Percentiles rank a stretch among this genome's conserved stretches.
Conservation (phyloP, 2,888 invertebrate genomes). For the Drosophila lutescens region DNA sequence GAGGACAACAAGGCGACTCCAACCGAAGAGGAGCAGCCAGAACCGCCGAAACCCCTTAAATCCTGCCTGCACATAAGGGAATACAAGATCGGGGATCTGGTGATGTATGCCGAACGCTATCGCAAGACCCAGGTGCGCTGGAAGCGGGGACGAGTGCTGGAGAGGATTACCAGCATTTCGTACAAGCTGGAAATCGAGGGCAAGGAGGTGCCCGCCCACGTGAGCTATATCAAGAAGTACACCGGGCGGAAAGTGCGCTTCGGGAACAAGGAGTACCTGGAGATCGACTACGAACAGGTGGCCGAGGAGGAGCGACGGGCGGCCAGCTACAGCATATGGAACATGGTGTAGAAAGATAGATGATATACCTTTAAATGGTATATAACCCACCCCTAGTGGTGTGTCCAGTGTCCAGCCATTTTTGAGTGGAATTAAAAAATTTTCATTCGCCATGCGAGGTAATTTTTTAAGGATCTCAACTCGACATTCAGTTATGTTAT, state of each 20-base stretch:
- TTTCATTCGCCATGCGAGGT: constrained; percentile 8
- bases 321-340: constrained; percentile 83
- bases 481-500: constrained; percentile 75
- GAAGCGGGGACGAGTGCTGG: constrained; percentile 81
- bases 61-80: constrained; percentile 81
- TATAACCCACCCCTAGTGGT: constrained; percentile 34
- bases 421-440: constrained; percentile 77
- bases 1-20: constrained; percentile 51
- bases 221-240: constrained; percentile 83
- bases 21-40: constrained; percentile 32
- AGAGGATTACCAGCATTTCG: constrained; percentile 83
- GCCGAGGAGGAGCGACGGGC: constrained; percentile 81
- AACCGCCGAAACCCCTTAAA: constrained; percentile 68
- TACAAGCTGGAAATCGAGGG: constrained; percentile 83
- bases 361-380: too few species aligned
- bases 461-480: constrained; percentile 81
- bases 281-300: constrained; percentile 84
- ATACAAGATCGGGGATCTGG: constrained; percentile 81
- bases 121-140: constrained; percentile 82
- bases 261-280: constrained; percentile 83
- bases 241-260: constrained; percentile 83
- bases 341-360: constrained; percentile 69
- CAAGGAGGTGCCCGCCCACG: constrained; percentile 82
- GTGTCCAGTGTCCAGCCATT: constrained; percentile 38
- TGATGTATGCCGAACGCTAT: constrained; percentile 83